Base-by-base conservation (phyloP, 2,797 vertebrate genomes). In the Darevskia mixta region DNA sequence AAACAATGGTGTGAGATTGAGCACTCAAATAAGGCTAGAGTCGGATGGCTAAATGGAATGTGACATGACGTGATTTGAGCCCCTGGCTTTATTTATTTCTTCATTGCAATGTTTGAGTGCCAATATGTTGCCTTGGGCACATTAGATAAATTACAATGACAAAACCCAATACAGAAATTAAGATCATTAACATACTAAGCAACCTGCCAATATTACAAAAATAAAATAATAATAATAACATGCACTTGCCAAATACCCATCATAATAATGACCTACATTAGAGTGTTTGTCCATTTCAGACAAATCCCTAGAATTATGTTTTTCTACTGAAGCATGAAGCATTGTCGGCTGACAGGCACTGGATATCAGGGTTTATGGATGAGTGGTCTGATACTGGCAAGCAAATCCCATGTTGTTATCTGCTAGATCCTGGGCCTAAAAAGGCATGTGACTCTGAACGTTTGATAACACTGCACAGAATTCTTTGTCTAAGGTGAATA, bases 141-240 rank as follows among this genome's bases (percentile, higher is more conserved):
- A 86, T n/a, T 0, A 38, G 83, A 81, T 92, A 89, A 95, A 91
- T 88, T 87, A n/a, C 88, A 92, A 92, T 83, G 90, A 92, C 93
- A 94, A 90, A 94, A 77, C 71, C 94, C 93, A 87, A 87, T 91
- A 82, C 91, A 92, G 88, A 92, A 94, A 94, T 91, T 29, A 79
- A 61, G 87, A 92, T 94, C 86, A 90, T 95, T 95, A 95, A 86
- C 84, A 87, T 90, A 85, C 86, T 91, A 93, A 95, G 83, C 91
- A 90, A 95, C 89, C 88, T 92, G 92, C 84, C 91, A 3, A 93
- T 95, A 94, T 2, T 55, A 38, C 3, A 73, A 83, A 92, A 94
- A 87, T 61, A 69, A 85, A 85, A 85, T 73, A 73, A 32, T 80
- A 85, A 85, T 89, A 85, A 35, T 32, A 93, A 77, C 66, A 7